These are phyloP conservation scores for Trachurus trachurus DNA, from an alignment of 2,797 vertebrate genomes.

Conservation along the genomic window DNA sequence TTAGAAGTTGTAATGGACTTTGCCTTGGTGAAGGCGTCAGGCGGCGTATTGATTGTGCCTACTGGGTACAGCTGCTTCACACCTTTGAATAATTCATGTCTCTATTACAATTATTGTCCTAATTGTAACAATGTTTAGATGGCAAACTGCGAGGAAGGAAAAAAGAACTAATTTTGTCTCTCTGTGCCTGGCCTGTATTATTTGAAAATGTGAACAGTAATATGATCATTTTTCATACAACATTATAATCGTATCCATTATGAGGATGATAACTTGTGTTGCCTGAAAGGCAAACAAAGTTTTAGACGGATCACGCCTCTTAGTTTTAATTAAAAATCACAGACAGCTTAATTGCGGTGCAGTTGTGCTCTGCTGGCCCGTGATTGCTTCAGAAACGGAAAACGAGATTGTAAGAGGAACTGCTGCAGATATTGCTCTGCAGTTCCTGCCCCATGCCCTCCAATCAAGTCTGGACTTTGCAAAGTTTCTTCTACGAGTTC, in stretches of 20 bases:
- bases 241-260: slow-evolving; percentile 77
- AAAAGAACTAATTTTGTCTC: slow-evolving; percentile 55
- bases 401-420: slow-evolving; percentile 68
- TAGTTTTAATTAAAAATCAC: slow-evolving; percentile 87
- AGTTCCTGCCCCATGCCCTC: slow-evolving; percentile 58
- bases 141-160: slow-evolving; percentile 58
- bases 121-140: slow-evolving; percentile 82
- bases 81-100: slow-evolving; percentile 83
- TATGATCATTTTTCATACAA: slow-evolving; percentile 77
- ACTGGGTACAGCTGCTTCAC: slow-evolving; percentile 76
- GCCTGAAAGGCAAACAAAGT: slow-evolving; percentile 87
- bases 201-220: slow-evolving; percentile 69
- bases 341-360: slow-evolving; percentile 84
- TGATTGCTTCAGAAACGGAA: slow-evolving; percentile 80
- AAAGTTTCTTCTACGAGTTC: slow-evolving; percentile 67
- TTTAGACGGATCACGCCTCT: slow-evolving; percentile 82
- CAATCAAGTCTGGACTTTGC: slow-evolving; percentile 58
- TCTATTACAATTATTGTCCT: slow-evolving; percentile 81
- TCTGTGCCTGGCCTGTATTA: slow-evolving; percentile 50
- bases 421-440: slow-evolving; percentile 65
- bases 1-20: slow-evolving; percentile 85
- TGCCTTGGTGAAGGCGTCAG: slow-evolving; percentile 76
- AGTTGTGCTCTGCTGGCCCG: slow-evolving; percentile 82
- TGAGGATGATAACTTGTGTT: slow-evolving; percentile 79
- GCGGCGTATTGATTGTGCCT: slow-evolving; percentile 81